These are phyloP conservation scores for Brachionus sp. DNA, from an alignment of 1,140 invertebrate genomes.

Conservation along the genomic window DNA sequence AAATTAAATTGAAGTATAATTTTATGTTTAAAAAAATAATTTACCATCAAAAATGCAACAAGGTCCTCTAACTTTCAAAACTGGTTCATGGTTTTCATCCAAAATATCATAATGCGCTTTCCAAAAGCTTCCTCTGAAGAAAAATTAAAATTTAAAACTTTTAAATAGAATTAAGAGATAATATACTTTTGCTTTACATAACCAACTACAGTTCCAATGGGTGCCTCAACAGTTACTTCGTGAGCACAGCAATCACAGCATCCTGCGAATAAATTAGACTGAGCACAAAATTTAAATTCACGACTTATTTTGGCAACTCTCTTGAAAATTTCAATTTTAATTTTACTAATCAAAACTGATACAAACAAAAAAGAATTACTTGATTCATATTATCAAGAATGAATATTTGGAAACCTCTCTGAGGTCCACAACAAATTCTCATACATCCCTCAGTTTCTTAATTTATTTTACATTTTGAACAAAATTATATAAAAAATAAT, in stretches of 20 bases:
- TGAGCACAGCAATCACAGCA: constrained; percentile 45
- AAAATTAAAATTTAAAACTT: no score
- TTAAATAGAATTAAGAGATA: no score
- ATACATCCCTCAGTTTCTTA: constrained; percentile 72
- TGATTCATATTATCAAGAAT: constrained; percentile 73
- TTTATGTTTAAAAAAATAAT: background rate
- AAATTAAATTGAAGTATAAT: background rate
- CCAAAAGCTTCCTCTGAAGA: constrained; percentile 51
- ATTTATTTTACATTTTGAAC: constrained; percentile 45
- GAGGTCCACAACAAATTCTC: constrained; percentile 72
- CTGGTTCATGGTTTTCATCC: constrained; percentile 49
- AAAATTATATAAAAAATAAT: no score
- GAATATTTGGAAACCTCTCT: constrained; percentile 78
- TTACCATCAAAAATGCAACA: constrained; percentile 50
- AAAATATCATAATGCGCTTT: constrained; percentile 50
- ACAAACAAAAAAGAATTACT: no score
- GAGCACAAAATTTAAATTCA: constrained; percentile 53
- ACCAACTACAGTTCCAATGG: constrained; percentile 44
- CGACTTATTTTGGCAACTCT: constrained; percentile 51
- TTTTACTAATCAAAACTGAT: no score
- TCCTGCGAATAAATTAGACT: background rate
- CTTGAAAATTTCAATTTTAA: constrained; percentile 46
- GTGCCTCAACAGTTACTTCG: constrained; percentile 46
- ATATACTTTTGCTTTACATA: constrained; percentile 46
- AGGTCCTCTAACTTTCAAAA: constrained; percentile 52